Conservation (phyloP, 2,113 vertebrate species). For the Orcinus orca region DNA sequence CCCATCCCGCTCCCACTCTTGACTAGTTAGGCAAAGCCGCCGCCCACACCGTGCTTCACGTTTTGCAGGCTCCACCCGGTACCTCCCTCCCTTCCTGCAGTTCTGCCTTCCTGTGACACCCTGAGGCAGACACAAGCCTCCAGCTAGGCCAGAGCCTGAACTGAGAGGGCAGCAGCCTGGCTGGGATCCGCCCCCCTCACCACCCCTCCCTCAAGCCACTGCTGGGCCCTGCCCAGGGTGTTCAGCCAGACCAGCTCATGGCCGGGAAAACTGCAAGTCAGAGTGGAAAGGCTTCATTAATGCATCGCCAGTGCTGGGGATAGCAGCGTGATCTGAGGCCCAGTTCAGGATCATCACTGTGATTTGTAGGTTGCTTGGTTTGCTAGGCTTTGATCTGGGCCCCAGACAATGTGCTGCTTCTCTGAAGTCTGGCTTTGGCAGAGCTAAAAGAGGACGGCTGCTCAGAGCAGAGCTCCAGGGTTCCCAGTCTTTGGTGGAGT, state of each 20-base stretch:
- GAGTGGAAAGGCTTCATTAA: constrained; percentile 64
- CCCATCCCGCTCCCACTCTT: constrained; percentile 40
- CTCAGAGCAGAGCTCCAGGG: not conserved
- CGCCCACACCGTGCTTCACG: constrained; percentile 63
- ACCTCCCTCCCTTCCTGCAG: constrained; percentile 59
- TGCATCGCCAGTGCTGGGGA: constrained; percentile 36
- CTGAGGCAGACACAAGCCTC: not conserved
- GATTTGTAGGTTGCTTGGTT: constrained; percentile 55
- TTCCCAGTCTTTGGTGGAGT: not conserved
- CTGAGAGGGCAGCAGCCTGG: constrained; percentile 39
- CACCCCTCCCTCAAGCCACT: constrained; percentile 31
- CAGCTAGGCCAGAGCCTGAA: not conserved
- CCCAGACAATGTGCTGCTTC: not conserved
- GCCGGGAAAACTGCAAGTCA: constrained; percentile 73
- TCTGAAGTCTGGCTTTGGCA: constrained; percentile 19
- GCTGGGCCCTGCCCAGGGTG: constrained; percentile 57
- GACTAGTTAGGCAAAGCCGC: constrained; percentile 66
- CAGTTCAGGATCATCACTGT: constrained; percentile 26
- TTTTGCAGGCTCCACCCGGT: constrained; percentile 55
- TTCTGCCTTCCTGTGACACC: constrained; percentile 51
- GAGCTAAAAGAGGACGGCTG: not conserved
- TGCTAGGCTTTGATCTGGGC: constrained; percentile 24
- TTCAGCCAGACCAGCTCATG: constrained; percentile 59
- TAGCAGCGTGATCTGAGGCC: constrained; percentile 27
- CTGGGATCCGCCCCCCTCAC: constrained; percentile 62